These are phyloP conservation scores for Lapara coniferarum DNA, from an alignment of 2,888 invertebrate species.

Conservation along the genomic window DNA sequence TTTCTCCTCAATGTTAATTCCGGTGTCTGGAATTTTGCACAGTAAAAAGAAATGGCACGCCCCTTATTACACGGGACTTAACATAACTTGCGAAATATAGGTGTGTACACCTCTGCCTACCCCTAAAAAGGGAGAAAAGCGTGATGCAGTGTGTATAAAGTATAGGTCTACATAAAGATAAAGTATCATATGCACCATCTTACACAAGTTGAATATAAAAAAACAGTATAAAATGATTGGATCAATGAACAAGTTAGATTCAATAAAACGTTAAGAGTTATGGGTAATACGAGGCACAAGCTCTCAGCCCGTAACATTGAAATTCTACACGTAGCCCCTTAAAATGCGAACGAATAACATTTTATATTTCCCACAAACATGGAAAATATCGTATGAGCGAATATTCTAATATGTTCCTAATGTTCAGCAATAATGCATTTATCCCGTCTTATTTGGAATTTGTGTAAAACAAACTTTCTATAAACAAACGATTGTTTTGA, in stretches of 20 bases:
- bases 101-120: too few relatives aligned
- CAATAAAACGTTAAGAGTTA: constrained; percentile 2
- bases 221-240: background rate
- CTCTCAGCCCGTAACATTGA: background rate
- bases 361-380: background rate
- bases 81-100: too few relatives aligned
- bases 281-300: background rate
- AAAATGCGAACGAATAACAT: background rate
- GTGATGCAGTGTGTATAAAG: too few relatives aligned
- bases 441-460: background rate
- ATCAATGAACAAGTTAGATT: background rate
- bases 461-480: too few relatives aligned
- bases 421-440: background rate
- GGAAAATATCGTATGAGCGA: background rate
- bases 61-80: too few relatives aligned
- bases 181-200: too few relatives aligned
- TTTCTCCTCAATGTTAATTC: too few relatives aligned
- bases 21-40: too few relatives aligned
- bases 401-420: background rate
- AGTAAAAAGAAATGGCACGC: too few relatives aligned
- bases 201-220: background rate
- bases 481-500: too few relatives aligned
- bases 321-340: constrained; percentile 5
- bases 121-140: too few relatives aligned
- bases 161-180: too few relatives aligned